Evolutionary conservation across 2,113 vertebrate genomes (phyloP).

Genomic region (Capreolus pygargus): DNA sequence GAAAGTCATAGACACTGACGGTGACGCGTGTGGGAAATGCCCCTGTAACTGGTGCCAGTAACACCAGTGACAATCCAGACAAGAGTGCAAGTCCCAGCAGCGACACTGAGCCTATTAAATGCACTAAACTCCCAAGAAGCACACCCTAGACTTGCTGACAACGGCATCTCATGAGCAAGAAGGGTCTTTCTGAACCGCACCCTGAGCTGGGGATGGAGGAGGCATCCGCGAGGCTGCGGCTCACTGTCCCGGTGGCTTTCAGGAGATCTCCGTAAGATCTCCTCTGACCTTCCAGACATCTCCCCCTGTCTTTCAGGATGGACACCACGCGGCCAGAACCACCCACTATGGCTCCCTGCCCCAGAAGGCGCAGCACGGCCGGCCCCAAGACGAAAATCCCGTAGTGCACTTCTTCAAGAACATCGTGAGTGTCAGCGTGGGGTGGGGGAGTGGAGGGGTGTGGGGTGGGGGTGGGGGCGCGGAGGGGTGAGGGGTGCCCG

Average conservation of each 20-base stretch:
- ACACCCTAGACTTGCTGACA: neutral
- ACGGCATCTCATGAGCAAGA: neutral
- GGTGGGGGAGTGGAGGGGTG: accelerated
- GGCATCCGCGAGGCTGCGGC: accelerated
- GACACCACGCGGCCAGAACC: conserved; percentile 80
- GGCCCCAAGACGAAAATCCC: conserved; percentile 91
- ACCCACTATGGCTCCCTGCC: conserved; percentile 87
- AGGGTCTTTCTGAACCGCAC: accelerated
- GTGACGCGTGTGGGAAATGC: neutral
- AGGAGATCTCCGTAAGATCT: neutral
- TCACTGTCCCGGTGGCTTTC: accelerated
- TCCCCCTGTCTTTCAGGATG: conserved; percentile 81
- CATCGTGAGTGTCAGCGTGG: conserved; percentile 86
- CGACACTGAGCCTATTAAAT: accelerated
- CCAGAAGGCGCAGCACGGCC: conserved; percentile 90
- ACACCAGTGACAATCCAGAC: neutral
- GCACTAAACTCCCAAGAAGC: accelerated
- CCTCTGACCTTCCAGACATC: neutral
- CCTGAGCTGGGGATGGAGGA: accelerated
- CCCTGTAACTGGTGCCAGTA: too few species aligned
- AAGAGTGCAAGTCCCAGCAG: neutral
- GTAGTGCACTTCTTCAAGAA: conserved; percentile 98
- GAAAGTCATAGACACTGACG: too few species aligned
- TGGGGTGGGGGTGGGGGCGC: accelerated
- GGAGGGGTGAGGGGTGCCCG: accelerated